phyloP scores from a whole-genome alignment of 1,140 invertebrate species.

The Sitobion miscanthi region DNA sequence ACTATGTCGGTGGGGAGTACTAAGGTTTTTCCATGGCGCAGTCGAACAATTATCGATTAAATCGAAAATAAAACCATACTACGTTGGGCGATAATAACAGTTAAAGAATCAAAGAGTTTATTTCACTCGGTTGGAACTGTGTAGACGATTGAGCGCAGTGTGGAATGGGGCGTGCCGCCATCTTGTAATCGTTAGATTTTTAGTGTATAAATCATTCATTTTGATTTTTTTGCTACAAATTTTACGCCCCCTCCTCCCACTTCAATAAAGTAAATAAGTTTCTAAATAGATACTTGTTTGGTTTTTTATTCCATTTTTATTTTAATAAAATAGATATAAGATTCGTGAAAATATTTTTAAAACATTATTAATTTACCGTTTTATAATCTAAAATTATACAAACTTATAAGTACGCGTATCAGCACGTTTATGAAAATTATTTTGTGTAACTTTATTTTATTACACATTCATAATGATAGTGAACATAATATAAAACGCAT shows the following conservation, averaged over 20 bases:
- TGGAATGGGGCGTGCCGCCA: background rate
- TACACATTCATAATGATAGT: background rate
- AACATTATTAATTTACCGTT: background rate
- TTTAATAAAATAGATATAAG: background rate
- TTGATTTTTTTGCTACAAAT: background rate
- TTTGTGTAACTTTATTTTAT: too few relatives aligned
- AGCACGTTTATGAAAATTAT: too few relatives aligned
- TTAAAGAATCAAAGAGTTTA: background rate
- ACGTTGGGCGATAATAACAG: background rate
- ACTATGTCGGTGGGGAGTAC: background rate
- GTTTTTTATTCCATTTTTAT: background rate
- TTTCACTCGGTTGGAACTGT: background rate
- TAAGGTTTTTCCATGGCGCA: too few relatives aligned
- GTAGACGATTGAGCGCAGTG: background rate
- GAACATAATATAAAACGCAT: background rate
- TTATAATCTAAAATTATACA: background rate
- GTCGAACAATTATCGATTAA: background rate
- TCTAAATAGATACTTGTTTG: background rate
- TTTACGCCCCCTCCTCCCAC: accelerated
- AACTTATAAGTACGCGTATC: too few relatives aligned
- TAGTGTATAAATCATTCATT: background rate
- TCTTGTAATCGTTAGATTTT: background rate
- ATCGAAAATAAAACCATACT: background rate
- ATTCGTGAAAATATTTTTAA: background rate
- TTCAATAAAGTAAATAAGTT: background rate